Percentiles rank a stretch among this genome's conserved stretches.
These are phyloP conservation scores for Chloroclystis v-ata DNA, from an alignment of 2,888 invertebrate genomes.

Conservation along the genomic window DNA sequence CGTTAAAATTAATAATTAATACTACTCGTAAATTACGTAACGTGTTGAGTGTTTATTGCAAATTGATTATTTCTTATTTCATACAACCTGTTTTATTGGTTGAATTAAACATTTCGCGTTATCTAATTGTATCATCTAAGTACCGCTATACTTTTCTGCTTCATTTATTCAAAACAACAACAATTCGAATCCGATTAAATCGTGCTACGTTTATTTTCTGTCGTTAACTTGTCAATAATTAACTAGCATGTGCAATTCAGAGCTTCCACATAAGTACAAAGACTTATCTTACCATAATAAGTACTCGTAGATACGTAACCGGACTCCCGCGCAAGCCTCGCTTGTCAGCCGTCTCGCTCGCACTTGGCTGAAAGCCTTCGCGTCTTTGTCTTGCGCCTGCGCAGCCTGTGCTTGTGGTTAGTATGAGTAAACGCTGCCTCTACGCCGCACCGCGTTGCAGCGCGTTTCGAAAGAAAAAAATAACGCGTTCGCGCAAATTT, in stretches of 20 bases:
- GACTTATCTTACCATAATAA: conserved; percentile 55
- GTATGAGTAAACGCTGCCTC: conserved; percentile 53
- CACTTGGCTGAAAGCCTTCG: conserved; percentile 56
- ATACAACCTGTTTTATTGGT: too few species aligned
- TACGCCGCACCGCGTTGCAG: conserved; percentile 61
- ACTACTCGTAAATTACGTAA: too few species aligned
- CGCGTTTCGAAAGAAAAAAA: conserved; percentile 33
- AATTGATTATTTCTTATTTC: background rate
- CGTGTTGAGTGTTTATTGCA: too few species aligned
- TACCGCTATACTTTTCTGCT: too few species aligned
- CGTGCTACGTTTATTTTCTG: background rate
- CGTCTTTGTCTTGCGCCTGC: conserved; percentile 60
- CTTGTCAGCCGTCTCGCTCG: conserved; percentile 47
- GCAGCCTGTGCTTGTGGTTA: conserved; percentile 61
- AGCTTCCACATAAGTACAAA: conserved; percentile 45
- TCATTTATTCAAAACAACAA: too few species aligned
- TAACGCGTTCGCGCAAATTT: conserved; percentile 18
- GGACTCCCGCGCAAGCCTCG: conserved; percentile 69
- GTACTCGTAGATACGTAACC: conserved; percentile 63
- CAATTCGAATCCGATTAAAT: too few species aligned
- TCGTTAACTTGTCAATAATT: conserved; percentile 30
- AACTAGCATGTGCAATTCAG: conserved; percentile 39
- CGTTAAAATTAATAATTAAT: too few species aligned
- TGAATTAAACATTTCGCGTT: too few species aligned
- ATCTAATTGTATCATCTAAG: too few species aligned